Base-by-base conservation (phyloP, 2,113 vertebrate genomes). In the Cheirogaleus medius region DNA sequence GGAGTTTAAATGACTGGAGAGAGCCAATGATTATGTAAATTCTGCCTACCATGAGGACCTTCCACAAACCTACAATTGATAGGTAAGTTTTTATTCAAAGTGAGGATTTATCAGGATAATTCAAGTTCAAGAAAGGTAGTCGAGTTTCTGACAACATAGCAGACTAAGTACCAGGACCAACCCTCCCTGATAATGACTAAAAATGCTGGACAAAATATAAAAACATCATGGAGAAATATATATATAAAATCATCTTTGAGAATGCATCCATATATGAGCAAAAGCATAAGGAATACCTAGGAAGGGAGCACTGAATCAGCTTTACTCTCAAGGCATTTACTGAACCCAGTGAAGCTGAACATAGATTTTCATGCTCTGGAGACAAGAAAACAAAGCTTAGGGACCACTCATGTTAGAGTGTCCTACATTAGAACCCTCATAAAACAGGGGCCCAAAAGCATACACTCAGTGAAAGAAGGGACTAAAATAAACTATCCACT, bases 401-500 rank as follows among this genome's bases (percentile, higher is more conserved):
- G 34, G 82, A 96, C 90, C 87, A 97, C 92, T 90, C 96, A 96
- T 37, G 52, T 82, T 60, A 56, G 11, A 34, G 1, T 80, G 49
- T 49, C 73, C 78, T 87, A 27, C 52, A 47, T 76, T 92, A 92
- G 44, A 84, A 56, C 81, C 71, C 39, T 93, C 71, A 90, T 88
- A 94, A 97, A 96, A 88, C 58, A 54, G 23, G 10, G 42, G 8
- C 25, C 69, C 77, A 54, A 95, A 93, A 84, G 77, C 37, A 88
- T 42, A 94, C 32, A 69, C n/a, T 93, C 60, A 73, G 9, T 73
- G 44, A 93, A 94, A 78, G 71, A 66, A 5, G 15, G 15, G 10
- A 84, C 82, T 93, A 92, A 89, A 90, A 94, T 76, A 97, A 95
- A 93, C 85, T 60, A 63, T 77, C 29, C 47, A 73, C 69, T 92